A percentile compares a stretch with the other conserved stretches of the same genome.
phyloP scores from a whole-genome alignment of 2,113 vertebrate species.

The Trematomus loennbergii region DNA sequence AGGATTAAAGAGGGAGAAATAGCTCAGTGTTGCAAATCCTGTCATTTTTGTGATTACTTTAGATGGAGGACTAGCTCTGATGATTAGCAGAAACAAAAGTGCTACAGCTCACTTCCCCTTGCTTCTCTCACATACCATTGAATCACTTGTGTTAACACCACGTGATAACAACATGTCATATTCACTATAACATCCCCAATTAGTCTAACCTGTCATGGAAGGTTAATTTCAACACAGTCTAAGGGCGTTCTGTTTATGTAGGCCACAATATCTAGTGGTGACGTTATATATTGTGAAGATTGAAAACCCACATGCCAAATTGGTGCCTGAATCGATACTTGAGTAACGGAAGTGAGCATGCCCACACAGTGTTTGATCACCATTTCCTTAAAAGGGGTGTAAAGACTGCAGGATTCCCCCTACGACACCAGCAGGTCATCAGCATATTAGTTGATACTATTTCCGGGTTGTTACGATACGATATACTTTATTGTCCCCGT shows the following conservation, averaged over 20 bases:
- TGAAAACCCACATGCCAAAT: not conserved
- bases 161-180: not conserved
- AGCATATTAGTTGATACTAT: not conserved
- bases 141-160: not conserved
- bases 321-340: not conserved
- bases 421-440: no score
- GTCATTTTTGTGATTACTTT: not conserved
- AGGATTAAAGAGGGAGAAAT: not conserved
- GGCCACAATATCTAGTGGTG: not conserved
- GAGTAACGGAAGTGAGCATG: not conserved
- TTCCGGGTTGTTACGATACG: not conserved
- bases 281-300: not conserved
- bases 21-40: not conserved
- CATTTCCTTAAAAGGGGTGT: not conserved
- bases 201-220: not conserved
- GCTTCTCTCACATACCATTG: not conserved
- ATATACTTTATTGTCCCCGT: no score
- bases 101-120: not conserved
- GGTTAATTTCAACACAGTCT: not conserved
- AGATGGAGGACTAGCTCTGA: not conserved
- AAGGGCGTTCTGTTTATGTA: not conserved
- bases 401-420: not conserved
- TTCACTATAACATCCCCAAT: not conserved
- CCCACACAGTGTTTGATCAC: not conserved
- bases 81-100: not conserved